Base-by-base conservation (phyloP, 2,113 vertebrate species). In the Psilopsiagon aurifrons region DNA sequence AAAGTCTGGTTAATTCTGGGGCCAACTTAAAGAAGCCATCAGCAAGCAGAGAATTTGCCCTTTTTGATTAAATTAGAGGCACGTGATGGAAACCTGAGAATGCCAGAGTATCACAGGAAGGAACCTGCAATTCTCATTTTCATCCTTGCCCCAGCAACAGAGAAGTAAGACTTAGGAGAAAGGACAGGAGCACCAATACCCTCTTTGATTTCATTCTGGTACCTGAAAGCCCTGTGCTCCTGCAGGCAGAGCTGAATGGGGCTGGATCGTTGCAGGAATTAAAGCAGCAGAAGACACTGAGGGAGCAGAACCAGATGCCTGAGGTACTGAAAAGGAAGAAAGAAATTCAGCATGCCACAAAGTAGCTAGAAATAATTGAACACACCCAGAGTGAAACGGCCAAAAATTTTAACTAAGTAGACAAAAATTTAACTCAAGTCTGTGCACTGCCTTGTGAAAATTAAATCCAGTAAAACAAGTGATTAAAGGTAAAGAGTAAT, bases 171-270 rank as follows among this genome's bases (percentile, higher is more conserved):
- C 10, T 63, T 71, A 59, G 11, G 16, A 94, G 24, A 82, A 88
- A 59, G n/a, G 44, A 37, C 17, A 88, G 17, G 82, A 66, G 23
- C 11, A 11, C 5, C 62, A 94, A 31, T 17, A 52, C 25, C 60
- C 25, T 62, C 46, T 46, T 64, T 20, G 10, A 15, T 67, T 70
- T 70, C 8, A 57, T 28, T 52, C 41, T 70, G 39, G 95, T 97
- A 99, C 99, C 99, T 99, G 99, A 96, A 99, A 99, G 74, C 98
- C 97, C 28, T 98, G 99, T 68, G 96, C 83, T 95, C 97, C 97
- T 90, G 96, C 97, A 55, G 98, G 91, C 28, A 98, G 82, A 84
- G 98, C 88, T 46, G 98, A 97, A 75, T 98, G 98, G 12, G 98
- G 91, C 19, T 98, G 97, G 12, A 98, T 90, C 0, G 98, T 86